These are phyloP conservation scores for Macrocentrus cingulum DNA, from an alignment of 1,140 invertebrate species.

Conservation along the genomic window DNA sequence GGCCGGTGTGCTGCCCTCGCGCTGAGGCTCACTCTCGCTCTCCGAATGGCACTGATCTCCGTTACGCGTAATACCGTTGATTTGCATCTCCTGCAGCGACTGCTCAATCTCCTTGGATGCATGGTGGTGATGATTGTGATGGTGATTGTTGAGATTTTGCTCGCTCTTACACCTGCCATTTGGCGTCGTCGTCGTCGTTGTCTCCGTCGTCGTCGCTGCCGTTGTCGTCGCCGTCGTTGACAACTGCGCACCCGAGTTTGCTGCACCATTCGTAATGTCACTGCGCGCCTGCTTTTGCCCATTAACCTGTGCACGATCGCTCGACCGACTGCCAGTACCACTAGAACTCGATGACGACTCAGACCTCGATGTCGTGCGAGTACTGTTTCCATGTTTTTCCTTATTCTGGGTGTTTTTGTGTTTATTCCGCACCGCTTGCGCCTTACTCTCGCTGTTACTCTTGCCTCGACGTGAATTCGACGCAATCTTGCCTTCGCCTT, in stretches of 20 bases:
- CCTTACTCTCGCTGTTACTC: conserved; percentile 57
- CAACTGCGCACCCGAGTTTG: neutral
- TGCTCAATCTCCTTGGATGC: conserved; percentile 26
- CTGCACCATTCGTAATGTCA: neutral
- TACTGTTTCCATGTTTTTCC: conserved; percentile 46
- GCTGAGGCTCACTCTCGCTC: conserved; percentile 43
- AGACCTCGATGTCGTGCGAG: conserved; percentile 45
- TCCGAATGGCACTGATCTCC: conserved; percentile 43
- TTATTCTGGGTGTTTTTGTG: conserved; percentile 58
- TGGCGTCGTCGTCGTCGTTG: conserved; percentile 30
- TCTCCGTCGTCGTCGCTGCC: no score
- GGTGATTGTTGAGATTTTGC: conserved; percentile 33
- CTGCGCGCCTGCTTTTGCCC: conserved; percentile 15
- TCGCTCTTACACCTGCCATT: conserved; percentile 44
- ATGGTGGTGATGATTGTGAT: conserved; percentile 26
- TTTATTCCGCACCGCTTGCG: conserved; percentile 54
- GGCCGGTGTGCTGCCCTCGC: conserved; percentile 53
- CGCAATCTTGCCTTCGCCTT: conserved; percentile 43
- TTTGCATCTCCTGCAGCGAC: conserved; percentile 45
- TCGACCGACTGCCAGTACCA: neutral
- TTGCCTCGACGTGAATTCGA: conserved; percentile 48
- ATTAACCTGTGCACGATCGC: conserved; percentile 10
- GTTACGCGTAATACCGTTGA: conserved; percentile 48
- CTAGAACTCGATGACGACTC: conserved; percentile 37
- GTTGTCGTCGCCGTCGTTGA: conserved; percentile 30